These are phyloP conservation scores for Eurypyga helias DNA, from an alignment of 2,113 vertebrate species.

Conservation along the genomic window DNA sequence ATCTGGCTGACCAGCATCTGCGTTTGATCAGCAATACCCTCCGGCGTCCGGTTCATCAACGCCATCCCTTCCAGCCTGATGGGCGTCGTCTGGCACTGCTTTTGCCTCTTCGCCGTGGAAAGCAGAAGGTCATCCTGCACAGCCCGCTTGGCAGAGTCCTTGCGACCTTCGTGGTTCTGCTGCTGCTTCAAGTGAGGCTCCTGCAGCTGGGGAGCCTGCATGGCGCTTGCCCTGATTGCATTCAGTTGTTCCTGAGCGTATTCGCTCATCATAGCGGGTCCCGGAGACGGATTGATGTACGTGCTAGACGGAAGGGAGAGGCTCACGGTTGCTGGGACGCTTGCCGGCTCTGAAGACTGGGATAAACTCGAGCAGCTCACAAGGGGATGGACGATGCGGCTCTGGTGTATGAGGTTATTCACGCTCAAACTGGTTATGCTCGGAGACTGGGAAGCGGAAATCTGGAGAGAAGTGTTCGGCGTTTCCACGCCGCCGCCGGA, in stretches of 20 bases:
- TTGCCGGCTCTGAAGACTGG: conserved; percentile 79
- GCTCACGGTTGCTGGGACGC: conserved; percentile 73
- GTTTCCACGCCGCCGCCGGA: conserved; percentile 72
- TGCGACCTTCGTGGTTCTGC: conserved; percentile 81
- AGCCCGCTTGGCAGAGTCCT: conserved; percentile 89
- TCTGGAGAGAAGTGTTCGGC: conserved; percentile 77
- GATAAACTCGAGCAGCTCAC: conserved; percentile 83
- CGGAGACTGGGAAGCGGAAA: conserved; percentile 80
- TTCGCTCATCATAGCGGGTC: conserved; percentile 80
- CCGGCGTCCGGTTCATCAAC: conserved; percentile 66
- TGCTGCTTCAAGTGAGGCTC: conserved; percentile 81
- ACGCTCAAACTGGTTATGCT: conserved; percentile 89
- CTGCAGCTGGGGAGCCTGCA: conserved; percentile 78
- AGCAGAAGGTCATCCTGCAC: conserved; percentile 90
- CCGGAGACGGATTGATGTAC: conserved; percentile 79
- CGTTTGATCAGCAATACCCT: conserved; percentile 81
- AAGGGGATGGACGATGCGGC: conserved; percentile 82
- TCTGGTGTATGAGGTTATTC: conserved; percentile 91
- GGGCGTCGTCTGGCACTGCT: conserved; percentile 81
- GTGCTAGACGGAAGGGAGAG: conserved; percentile 80
- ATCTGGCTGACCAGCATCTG: conserved; percentile 87
- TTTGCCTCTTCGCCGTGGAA: conserved; percentile 90
- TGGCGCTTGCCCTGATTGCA: conserved; percentile 71
- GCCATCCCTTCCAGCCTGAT: conserved; percentile 86
- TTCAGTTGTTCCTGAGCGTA: conserved; percentile 83